Evolutionary conservation across 2,113 vertebrate genomes (phyloP).

Genomic region (Amphiprion ocellaris): DNA sequence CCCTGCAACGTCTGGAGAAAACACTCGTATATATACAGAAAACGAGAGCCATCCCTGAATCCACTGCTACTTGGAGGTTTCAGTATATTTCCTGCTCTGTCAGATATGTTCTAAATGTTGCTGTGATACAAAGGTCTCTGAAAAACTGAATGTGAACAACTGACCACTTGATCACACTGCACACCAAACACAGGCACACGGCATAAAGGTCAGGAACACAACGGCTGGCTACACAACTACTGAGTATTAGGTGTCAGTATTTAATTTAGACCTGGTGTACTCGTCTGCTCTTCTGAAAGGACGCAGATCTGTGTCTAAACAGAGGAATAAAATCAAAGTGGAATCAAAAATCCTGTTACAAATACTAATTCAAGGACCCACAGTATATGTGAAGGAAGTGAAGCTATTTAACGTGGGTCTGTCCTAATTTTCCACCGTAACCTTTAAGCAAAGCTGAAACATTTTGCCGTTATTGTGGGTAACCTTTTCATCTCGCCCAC

Average conservation of each 20-base stretch:
- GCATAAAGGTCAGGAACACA: conserved; percentile 28
- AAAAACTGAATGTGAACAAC: conserved; percentile 10
- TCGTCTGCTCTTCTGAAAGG: background rate
- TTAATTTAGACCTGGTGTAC: conserved; percentile 9
- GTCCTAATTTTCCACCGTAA: conserved; percentile 60
- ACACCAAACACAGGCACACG: conserved; percentile 34
- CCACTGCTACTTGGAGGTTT: background rate
- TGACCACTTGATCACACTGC: conserved; percentile 37
- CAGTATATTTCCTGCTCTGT: conserved; percentile 34
- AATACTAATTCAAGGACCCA: background rate
- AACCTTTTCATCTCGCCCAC: conserved; percentile 78
- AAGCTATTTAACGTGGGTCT: conserved; percentile 44
- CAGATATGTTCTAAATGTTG: conserved; percentile 48
- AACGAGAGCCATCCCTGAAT: conserved; percentile 19
- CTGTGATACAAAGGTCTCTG: conserved; percentile 52
- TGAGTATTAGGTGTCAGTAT: conserved; percentile 12
- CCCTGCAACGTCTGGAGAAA: conserved; percentile 26
- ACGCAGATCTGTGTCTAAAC: background rate
- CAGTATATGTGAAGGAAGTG: background rate
- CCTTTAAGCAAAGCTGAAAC: conserved; percentile 71
- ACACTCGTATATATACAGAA: conserved; percentile 12
- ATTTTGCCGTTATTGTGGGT: conserved; percentile 57
- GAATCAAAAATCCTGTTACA: background rate
- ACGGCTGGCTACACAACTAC: conserved; percentile 3
- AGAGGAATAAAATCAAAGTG: conserved; percentile 5